phyloP scores from a whole-genome alignment of 2,888 invertebrate genomes.

The Dryobotodes eremita region DNA sequence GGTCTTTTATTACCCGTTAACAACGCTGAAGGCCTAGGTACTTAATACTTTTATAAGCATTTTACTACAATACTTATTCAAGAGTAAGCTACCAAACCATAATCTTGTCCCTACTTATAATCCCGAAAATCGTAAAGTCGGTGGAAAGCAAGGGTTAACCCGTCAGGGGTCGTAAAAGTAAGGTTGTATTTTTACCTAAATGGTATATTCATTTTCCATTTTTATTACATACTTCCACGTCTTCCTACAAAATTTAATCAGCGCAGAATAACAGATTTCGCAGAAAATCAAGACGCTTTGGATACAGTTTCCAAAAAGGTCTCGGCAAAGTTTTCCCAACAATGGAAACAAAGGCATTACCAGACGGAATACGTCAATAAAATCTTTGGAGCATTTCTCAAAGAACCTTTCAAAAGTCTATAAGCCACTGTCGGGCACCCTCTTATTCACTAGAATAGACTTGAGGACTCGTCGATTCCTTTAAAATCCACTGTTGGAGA shows the following conservation, averaged over 20 bases:
- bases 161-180: conserved; percentile 52
- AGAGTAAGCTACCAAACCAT: conserved; percentile 18
- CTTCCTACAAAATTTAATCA: conserved; percentile 45
- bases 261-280: conserved; percentile 42
- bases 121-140: conserved; percentile 53
- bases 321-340: conserved; percentile 63
- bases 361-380: conserved; percentile 76
- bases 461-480: conserved; percentile 82
- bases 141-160: conserved; percentile 57
- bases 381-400: conserved; percentile 80
- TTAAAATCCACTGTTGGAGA: conserved; percentile 85
- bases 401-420: conserved; percentile 81
- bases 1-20: background rate
- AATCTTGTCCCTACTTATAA: conserved; percentile 51
- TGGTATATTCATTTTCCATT: conserved; percentile 56
- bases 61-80: conserved; percentile 35
- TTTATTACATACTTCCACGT: conserved; percentile 46
- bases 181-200: conserved; percentile 53
- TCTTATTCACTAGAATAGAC: conserved; percentile 81
- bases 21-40: conserved; percentile 11
- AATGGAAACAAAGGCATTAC: conserved; percentile 69
- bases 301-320: conserved; percentile 48
- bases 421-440: conserved; percentile 77
- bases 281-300: conserved; percentile 51
- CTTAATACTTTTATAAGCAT: conserved; percentile 31